Percentiles rank a stretch among this genome's conserved stretches.
Evolutionary conservation across 2,888 invertebrate genomes (phyloP).

Genomic region (Quadroppia sp.): DNA sequence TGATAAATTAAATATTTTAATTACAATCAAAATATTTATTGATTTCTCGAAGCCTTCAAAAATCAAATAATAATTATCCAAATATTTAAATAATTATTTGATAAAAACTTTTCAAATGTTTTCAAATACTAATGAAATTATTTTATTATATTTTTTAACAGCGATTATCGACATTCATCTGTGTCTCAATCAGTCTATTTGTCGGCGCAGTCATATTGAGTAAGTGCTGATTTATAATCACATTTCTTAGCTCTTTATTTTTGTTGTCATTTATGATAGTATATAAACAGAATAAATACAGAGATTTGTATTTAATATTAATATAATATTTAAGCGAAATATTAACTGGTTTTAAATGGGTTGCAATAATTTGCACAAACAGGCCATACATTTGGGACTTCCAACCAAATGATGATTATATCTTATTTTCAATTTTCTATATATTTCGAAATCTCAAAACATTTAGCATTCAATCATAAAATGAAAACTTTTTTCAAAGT

Average conservation of each 20-base stretch:
- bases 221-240: slow-evolving; percentile 57
- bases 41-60: too few species aligned
- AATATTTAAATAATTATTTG: too few species aligned
- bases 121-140: too few species aligned
- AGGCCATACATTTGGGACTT: slow-evolving; percentile 3
- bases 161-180: slow-evolving; percentile 86
- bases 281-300: too few species aligned
- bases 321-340: background rate
- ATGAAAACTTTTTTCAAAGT: too few species aligned
- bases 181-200: slow-evolving; percentile 84
- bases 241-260: background rate
- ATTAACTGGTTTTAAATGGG: background rate
- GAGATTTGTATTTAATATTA: too few species aligned
- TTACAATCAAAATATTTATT: too few species aligned
- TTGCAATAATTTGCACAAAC: slow-evolving; percentile 1
- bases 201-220: slow-evolving; percentile 89
- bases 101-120: too few species aligned
- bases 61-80: too few species aligned
- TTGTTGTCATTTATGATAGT: background rate
- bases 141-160: slow-evolving; percentile 51
- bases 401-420: slow-evolving; percentile 3
- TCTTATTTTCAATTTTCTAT: background rate
- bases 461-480: background rate
- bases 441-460: background rate
- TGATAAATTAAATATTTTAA: too few species aligned